phyloP scores from a whole-genome alignment of 2,888 invertebrate species.

The Pyrgus malvae region DNA sequence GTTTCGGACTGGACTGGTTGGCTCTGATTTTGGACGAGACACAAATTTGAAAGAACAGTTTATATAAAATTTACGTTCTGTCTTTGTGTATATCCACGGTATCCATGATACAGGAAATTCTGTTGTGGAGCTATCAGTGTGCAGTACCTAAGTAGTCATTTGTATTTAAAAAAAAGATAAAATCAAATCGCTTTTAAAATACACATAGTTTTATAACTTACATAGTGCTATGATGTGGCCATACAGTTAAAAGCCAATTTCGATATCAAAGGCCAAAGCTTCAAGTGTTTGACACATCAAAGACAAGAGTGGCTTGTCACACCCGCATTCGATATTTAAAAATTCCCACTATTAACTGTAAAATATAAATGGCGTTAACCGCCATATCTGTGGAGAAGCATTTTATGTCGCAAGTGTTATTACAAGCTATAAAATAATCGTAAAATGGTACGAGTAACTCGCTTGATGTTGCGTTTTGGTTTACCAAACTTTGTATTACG shows the following conservation, averaged over 20 bases:
- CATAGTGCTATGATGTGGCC: background rate
- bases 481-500: background rate
- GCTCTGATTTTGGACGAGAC: too few species aligned
- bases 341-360: constrained; percentile 11
- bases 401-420: constrained; percentile 25
- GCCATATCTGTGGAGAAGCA: constrained; percentile 9
- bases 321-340: constrained; percentile 7
- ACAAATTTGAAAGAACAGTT: too few species aligned
- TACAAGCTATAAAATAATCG: constrained; percentile 29
- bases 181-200: too few species aligned
- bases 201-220: too few species aligned
- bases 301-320: constrained; percentile 2
- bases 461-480: background rate
- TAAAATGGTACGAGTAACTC: constrained; percentile 15
- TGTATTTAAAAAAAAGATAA: too few species aligned
- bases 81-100: too few species aligned
- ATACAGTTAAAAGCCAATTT: background rate
- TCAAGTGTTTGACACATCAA: constrained; percentile 2
- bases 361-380: constrained; percentile 17
- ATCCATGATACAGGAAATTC: too few species aligned
- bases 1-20: too few species aligned
- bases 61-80: too few species aligned
- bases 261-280: background rate
- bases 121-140: too few species aligned
- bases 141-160: too few species aligned